Percentiles rank a stretch among this genome's conserved stretches.
Conservation (phyloP, 2,797 vertebrate species). For the Bradypodion ventrale region DNA sequence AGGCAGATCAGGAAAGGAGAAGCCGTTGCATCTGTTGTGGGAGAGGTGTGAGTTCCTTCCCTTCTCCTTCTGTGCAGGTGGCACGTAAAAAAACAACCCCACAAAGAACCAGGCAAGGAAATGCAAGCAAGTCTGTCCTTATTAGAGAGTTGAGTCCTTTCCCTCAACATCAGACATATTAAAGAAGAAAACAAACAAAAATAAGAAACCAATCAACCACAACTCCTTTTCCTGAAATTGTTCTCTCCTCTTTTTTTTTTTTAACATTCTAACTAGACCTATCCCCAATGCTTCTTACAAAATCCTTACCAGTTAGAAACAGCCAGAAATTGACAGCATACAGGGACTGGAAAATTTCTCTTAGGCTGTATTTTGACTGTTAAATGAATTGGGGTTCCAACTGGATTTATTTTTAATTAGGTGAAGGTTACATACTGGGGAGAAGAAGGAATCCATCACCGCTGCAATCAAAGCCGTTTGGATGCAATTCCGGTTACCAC, state of each 20-base stretch:
- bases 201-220: not conserved
- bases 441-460: too few species aligned
- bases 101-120: not conserved
- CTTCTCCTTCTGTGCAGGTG: too few species aligned
- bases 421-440: too few species aligned
- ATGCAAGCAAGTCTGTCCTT: not conserved
- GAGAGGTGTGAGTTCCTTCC: not conserved
- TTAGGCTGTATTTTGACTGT: too few species aligned
- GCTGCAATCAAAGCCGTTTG: too few species aligned
- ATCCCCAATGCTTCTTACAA: not conserved
- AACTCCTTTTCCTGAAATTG: not conserved
- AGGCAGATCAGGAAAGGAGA: not conserved
- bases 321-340: not conserved
- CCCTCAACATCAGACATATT: not conserved
- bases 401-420: too few species aligned
- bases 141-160: not conserved
- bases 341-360: not conserved
- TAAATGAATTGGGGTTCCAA: too few species aligned
- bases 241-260: not conserved
- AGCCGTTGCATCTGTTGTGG: not conserved
- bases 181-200: not conserved
- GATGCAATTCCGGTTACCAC: too few species aligned
- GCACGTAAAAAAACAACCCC: not conserved
- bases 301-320: not conserved
- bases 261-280: not conserved